Base-by-base conservation (phyloP, 2,888 invertebrate genomes). In the Dioctria linearis region DNA sequence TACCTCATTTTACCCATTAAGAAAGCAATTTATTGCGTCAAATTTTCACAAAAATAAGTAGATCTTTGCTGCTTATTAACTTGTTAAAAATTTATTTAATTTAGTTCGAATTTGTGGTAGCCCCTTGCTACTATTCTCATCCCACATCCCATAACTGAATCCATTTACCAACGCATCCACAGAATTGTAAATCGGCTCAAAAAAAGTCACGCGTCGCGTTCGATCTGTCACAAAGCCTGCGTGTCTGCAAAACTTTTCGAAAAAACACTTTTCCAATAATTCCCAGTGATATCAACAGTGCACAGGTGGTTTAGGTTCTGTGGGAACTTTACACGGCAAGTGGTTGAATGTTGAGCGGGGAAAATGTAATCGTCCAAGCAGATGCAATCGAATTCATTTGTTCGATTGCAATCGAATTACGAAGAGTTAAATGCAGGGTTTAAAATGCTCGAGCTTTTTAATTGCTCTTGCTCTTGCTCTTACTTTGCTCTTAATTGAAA, bases 341-440 rank as follows among this genome's bases (percentile, higher is more conserved):
- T 76, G 76, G 76, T 76, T 59, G 73, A 43, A 42, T 59, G 59
- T 43, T 11, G 59, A 75, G 57, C 37, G 73, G 73, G 59, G 42
- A 76, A 63, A 46, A 76, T 76, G 76, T 76, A 63, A 63, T 76
- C 63, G 61, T 63, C 76, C n/a, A 76, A 76, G 66, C 66, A 78
- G 57, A 78, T 66, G 67, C 66, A 78, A 46, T 67, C 57, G 37
- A 61, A 71, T 6, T 57, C 54, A 57, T 57, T 57, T 43, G 46
- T 51, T 71, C 46, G 78, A 82, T 82, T 80, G 43, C 82, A 84
- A 75, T 85, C 86, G 84, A 92, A 93, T 84, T 94, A 94, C 86
- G 93, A 94, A 87, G 93, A 94, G 85, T 89, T 94, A 25, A 92
- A 92, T 85, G 90, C n/a, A n/a, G n/a, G n/a, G n/a, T n/a, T n/a